phyloP scores from a whole-genome alignment of 2,888 invertebrate species.

The Polia nebulosa region DNA sequence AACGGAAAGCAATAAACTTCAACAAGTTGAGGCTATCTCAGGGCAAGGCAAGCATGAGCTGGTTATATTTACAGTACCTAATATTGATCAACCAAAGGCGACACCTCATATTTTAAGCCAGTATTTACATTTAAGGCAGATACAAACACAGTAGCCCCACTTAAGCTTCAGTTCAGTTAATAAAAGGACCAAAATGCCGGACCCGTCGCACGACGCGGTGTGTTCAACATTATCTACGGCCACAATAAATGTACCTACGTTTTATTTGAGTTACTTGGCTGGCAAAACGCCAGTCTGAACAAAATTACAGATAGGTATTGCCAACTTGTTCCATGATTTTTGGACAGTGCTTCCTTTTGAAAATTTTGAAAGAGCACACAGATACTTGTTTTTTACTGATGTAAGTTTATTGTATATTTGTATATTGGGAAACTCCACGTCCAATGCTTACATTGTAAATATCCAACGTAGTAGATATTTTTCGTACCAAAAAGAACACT shows the following conservation, averaged over 20 bases:
- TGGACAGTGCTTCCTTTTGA: slow-evolving; percentile 28
- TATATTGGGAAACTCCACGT: background rate
- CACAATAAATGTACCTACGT: slow-evolving; percentile 69
- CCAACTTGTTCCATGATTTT: slow-evolving; percentile 55
- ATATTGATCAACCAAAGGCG: no score
- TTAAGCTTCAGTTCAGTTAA: slow-evolving; percentile 47
- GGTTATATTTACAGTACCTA: background rate
- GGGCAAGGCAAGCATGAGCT: background rate
- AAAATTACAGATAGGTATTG: slow-evolving; percentile 60
- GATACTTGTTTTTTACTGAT: background rate
- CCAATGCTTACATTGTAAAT: no score
- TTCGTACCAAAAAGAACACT: background rate
- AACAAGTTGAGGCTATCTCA: background rate
- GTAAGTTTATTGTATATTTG: background rate
- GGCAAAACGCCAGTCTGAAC: slow-evolving; percentile 68
- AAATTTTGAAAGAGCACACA: slow-evolving; percentile 7
- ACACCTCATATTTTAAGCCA: background rate
- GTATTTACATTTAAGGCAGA: slow-evolving; percentile 28
- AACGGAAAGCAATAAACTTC: no score
- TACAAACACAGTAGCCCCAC: slow-evolving; percentile 12
- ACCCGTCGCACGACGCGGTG: slow-evolving; percentile 37
- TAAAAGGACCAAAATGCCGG: slow-evolving; percentile 43
- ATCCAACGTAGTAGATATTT: background rate
- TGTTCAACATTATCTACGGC: slow-evolving; percentile 60
- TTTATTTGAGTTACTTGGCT: slow-evolving; percentile 70